Percentiles rank a stretch among this genome's conserved stretches.
phyloP scores from a whole-genome alignment of 1,140 invertebrate species.

The Rhynchophorus ferrugineus region DNA sequence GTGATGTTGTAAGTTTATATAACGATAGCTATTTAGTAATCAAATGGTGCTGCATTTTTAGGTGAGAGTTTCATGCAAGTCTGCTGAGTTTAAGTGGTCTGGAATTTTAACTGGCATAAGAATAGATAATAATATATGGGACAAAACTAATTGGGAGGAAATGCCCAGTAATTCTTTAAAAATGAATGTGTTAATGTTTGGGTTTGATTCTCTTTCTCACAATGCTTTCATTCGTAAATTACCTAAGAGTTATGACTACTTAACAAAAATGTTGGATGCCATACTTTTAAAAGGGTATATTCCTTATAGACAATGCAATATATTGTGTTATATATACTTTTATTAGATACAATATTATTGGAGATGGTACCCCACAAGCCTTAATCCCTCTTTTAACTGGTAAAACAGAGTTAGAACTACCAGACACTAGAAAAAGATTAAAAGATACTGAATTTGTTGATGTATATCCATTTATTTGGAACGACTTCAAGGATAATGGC shows the following conservation, averaged over 20 bases:
- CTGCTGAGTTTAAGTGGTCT: slow-evolving; percentile 43
- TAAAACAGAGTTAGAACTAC: slow-evolving; percentile 79
- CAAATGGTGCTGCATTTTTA: slow-evolving; percentile 1
- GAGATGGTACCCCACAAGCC: slow-evolving; percentile 90
- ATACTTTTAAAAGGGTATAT: slow-evolving; percentile 60
- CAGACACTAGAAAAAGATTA: slow-evolving; percentile 70
- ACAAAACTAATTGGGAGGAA: slow-evolving; percentile 45
- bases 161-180: slow-evolving; percentile 46
- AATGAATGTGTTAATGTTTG: slow-evolving; percentile 80
- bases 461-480: slow-evolving; percentile 76
- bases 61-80: slow-evolving; percentile 38
- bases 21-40: background rate
- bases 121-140: slow-evolving; percentile 42
- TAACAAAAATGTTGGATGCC: slow-evolving; percentile 61
- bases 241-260: slow-evolving; percentile 70
- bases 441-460: slow-evolving; percentile 61
- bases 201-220: slow-evolving; percentile 83
- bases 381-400: slow-evolving; percentile 86
- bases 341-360: slow-evolving; percentile 68
- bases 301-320: background rate
- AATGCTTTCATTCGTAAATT: slow-evolving; percentile 81
- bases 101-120: slow-evolving; percentile 51
- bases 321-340: no score
- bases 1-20: slow-evolving; percentile 60
- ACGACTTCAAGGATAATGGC: slow-evolving; percentile 62